Conservation (phyloP, 1,140 invertebrate species). For the Brachionus sp. region DNA sequence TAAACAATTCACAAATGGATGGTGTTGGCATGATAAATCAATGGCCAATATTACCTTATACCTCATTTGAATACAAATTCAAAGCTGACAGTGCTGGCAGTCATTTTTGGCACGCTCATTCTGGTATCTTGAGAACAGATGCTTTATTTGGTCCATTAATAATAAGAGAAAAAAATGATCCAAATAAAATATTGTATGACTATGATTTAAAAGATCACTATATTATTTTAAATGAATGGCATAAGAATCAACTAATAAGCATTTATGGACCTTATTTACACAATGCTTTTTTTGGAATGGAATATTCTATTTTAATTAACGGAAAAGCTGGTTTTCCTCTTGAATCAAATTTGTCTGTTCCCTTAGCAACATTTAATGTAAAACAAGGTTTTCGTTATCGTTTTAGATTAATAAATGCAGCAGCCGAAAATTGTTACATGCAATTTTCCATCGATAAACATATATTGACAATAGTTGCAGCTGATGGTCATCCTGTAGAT, state of each 20-base stretch:
- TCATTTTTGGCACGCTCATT: conserved; percentile 52
- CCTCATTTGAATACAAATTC: conserved; percentile 77
- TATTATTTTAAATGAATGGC: conserved; percentile 49
- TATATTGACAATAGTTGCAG: conserved; percentile 71
- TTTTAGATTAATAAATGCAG: conserved; percentile 52
- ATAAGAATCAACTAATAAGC: conserved; percentile 44
- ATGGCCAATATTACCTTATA: conserved; percentile 78
- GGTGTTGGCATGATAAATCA: conserved; percentile 84
- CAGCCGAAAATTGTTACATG: conserved; percentile 57
- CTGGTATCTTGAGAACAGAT: conserved; percentile 51
- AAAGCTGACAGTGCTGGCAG: conserved; percentile 50
- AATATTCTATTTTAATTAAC: conserved; percentile 53
- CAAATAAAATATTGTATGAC: background rate
- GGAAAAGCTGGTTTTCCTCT: conserved; percentile 50
- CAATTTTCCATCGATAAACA: conserved; percentile 79
- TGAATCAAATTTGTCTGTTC: conserved; percentile 47
- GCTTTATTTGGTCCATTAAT: background rate
- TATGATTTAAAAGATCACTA: conserved; percentile 46
- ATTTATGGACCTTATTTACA: conserved; percentile 48
- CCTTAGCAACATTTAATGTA: conserved; percentile 50
- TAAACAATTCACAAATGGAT: conserved; percentile 78
- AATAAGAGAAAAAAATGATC: background rate
- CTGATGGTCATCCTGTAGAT: conserved; percentile 74
- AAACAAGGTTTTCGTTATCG: conserved; percentile 48
- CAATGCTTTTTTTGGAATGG: conserved; percentile 48